Conservation (phyloP, 1,140 invertebrate genomes). For the Zaprionus camerounensis region DNA sequence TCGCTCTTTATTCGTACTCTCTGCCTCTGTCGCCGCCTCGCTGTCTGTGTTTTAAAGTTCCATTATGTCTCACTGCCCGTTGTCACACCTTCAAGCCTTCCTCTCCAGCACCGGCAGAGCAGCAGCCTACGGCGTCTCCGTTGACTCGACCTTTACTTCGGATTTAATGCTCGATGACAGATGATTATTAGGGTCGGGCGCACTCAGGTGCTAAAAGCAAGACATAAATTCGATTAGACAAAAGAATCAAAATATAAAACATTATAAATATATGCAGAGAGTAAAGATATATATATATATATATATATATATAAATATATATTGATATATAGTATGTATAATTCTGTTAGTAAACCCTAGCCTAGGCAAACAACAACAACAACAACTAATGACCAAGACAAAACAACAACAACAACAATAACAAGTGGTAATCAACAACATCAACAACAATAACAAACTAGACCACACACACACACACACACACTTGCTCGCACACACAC, state of each 20-base stretch:
- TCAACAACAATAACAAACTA: constrained; percentile 52
- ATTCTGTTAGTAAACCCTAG: constrained; percentile 57
- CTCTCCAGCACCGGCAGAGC: constrained; percentile 48
- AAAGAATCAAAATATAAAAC: not conserved
- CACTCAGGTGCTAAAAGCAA: constrained; percentile 83
- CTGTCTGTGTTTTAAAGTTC: constrained; percentile 31
- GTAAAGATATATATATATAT: constrained; percentile 23
- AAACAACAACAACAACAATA: constrained; percentile 34
- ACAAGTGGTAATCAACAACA: constrained; percentile 50
- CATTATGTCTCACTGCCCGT: constrained; percentile 60
- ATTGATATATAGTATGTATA: constrained; percentile 14
- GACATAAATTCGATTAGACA: constrained; percentile 56
- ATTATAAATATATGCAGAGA: constrained; percentile 14
- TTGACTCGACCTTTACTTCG: constrained; percentile 80
- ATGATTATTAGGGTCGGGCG: constrained; percentile 84
- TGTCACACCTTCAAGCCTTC: constrained; percentile 47
- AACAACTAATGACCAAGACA: constrained; percentile 53
- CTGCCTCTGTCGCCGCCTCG: constrained; percentile 16
- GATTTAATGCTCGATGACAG: constrained; percentile 75
- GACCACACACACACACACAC: constrained; percentile 49
- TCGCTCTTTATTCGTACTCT: not conserved
- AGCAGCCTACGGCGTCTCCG: constrained; percentile 76
- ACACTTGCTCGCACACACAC: constrained; percentile 43
- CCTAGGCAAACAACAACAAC: constrained; percentile 56
- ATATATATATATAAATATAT: constrained; percentile 24